These are phyloP conservation scores for Apantesis nais DNA, from an alignment of 2,888 invertebrate species.

Conservation along the genomic window DNA sequence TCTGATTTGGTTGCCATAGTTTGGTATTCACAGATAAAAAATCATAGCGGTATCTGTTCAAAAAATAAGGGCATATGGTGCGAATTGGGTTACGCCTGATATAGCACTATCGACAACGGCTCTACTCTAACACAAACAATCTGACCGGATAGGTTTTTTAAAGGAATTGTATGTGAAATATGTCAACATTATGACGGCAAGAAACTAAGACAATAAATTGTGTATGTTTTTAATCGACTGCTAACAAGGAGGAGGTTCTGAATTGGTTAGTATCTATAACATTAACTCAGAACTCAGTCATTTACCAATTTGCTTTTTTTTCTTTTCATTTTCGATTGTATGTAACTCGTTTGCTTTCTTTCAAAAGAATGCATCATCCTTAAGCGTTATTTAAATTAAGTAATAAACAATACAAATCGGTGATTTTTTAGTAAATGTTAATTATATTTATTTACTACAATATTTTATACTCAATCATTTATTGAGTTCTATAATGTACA, in stretches of 20 bases:
- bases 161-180: not conserved
- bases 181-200: not conserved
- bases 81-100: conserved; percentile 81
- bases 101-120: conserved; percentile 65
- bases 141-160: conserved; percentile 14
- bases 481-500: too few species aligned
- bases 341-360: too few species aligned
- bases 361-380: too few species aligned
- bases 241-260: not conserved
- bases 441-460: too few species aligned
- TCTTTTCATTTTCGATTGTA: too few species aligned
- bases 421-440: too few species aligned
- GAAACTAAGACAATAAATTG: not conserved
- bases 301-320: not conserved
- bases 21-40: conserved; percentile 39
- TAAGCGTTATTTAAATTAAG: too few species aligned
- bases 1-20: not conserved
- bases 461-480: too few species aligned
- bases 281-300: too few species aligned
- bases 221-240: not conserved
- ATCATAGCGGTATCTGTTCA: conserved; percentile 57
- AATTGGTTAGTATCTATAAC: not conserved
- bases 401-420: too few species aligned
- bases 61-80: conserved; percentile 73
- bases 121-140: conserved; percentile 29